Base-by-base conservation (phyloP, 2,797 vertebrate genomes). In the Cuniculus paca region DNA sequence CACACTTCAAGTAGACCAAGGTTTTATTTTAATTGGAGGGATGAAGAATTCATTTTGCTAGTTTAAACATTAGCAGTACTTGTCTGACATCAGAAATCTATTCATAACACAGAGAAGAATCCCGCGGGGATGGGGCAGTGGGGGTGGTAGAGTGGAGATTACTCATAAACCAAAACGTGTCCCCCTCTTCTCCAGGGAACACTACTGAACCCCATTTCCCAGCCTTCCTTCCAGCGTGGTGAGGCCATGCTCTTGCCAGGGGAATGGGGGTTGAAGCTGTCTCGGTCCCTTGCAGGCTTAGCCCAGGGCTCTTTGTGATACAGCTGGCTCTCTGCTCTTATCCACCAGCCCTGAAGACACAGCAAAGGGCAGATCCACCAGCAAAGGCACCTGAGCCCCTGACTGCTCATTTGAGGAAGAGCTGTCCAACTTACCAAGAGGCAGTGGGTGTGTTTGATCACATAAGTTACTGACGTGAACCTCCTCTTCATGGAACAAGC, bases 31-130 rank as follows among this genome's bases (percentile, higher is more conserved):
- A 88, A 45, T 61, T 56, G 20, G 11, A 60, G 86, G 10, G 61
- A 79, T 90, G 61, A 96, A 11, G 65, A 95, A 70, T 88, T 70
- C 79, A 2, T 63, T 90, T 91, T 88, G 42, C 26, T 95, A 86
- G 79, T 89, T 94, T 83, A 90, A 70, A 39, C 6, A 60, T 3
- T 19, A 91, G 63, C 26, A 56, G 31, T 45, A 48, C 7, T 90
- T 94, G 61, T 17, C 36, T 95, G 48, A 56, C 17, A 60, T 65
- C 39, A n/a, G 91, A 63, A 70, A 52, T 58, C 11, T 80, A 94
- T 6, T 68, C 86, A 19, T 36, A 74, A 87, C 0, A 63, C n/a
- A 63, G 20, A 75, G 65, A 52, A 77, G 54, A 72, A 68, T 61
- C 61, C 63, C 39, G 84, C 0, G 50, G 82, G 34, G 95, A 52